Evolutionary conservation across 2,113 vertebrate genomes (phyloP), one percentile per base, ranked within the genome.

Genomic region (Poecilia latipinna): DNA sequence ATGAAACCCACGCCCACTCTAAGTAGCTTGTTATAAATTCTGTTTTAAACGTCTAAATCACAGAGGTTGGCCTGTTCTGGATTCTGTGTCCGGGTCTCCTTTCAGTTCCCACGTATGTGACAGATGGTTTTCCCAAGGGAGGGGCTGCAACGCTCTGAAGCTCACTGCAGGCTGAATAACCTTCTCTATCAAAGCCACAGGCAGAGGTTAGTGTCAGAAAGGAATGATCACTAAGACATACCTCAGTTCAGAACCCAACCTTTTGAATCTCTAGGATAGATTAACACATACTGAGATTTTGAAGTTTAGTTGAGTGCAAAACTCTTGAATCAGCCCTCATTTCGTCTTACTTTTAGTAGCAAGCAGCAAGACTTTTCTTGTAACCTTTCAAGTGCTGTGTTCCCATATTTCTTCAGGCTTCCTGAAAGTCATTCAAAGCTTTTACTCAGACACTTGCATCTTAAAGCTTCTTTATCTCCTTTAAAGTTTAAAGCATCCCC

Each of bases 21-120:
- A 39, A 75, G 57, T 37, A 73, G 51, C 4, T 75, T 57, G 65
- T 80, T 83, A 57, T 63, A 62, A 72, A 78, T 78, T 78, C 60
- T 78, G 75, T 74, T 76, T 80, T 77, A 87, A 75, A 90, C 19
- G 67, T 77, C 61, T 74, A 65, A 75, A 86, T 83, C 81, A 80
- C 77, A 85, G 62, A 37, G 69, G 65, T 54, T 6, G 1, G 61
- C 72, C 79, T 83, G 72, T 80, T 82, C 78, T 72, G 10, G 60
- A 78, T 79, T 85, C 72, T 48, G 31, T 33, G 60, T 70, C 70
- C 85, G 78, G 44, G 70, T 82, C 65, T 74, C 74, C 63, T 79
- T 79, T 32, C 48, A 33, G 81, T 85, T 90, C 78, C 61, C 68
- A 86, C 68, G 74, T 77, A 89, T 79, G 78, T 81, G 65, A 37